A percentile compares a stretch with the other conserved stretches of the same genome.
These are phyloP conservation scores for Argyresthia goedartella DNA, from an alignment of 2,888 invertebrate species.

Conservation along the genomic window DNA sequence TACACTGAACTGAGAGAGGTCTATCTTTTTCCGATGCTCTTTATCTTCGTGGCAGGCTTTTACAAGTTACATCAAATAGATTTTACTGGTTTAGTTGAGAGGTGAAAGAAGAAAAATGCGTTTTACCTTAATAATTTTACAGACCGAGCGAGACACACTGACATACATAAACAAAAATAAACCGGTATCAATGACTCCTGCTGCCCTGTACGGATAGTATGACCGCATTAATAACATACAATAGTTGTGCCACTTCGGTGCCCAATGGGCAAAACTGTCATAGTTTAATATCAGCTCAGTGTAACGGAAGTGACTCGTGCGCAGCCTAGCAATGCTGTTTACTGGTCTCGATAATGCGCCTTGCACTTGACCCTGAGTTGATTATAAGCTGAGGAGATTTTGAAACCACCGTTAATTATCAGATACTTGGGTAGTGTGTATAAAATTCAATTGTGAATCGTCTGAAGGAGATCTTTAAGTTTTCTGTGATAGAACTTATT, in stretches of 20 bases:
- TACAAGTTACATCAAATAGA: no score
- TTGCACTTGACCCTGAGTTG: constrained; percentile 30
- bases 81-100: no score
- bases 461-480: no score
- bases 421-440: background rate
- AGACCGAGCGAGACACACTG: background rate
- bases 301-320: constrained; percentile 57
- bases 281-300: constrained; percentile 56
- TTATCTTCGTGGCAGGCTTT: no score
- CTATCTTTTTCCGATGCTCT: no score
- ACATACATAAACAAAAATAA: background rate
- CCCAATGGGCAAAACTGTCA: constrained; percentile 65
- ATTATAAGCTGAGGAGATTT: background rate
- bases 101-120: no score
- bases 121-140: background rate
- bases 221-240: background rate
- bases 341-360: constrained; percentile 15
- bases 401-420: background rate
- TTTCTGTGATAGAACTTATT: no score
- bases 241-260: constrained; percentile 26
- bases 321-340: constrained; percentile 30
- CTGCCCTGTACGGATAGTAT: background rate
- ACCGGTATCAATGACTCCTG: background rate
- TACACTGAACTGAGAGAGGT: no score
- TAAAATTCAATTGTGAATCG: no score